Base-by-base conservation (phyloP, 2,113 vertebrate genomes). In the Toxotes jaculatrix region DNA sequence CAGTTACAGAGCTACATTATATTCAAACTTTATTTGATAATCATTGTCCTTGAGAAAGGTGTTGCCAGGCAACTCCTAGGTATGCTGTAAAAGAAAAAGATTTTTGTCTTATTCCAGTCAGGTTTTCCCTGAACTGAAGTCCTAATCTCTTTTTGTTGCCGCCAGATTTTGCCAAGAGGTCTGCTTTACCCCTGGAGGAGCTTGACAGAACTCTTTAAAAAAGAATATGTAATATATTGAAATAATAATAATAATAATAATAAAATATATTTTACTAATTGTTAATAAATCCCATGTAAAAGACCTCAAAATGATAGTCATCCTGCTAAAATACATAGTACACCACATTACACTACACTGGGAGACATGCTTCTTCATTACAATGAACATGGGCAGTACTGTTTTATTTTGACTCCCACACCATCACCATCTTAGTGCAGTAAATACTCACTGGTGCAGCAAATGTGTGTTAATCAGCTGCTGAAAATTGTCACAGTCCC, bases 1-100 rank as follows among this genome's bases (percentile, higher is more conserved):
- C 31, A 13, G 42, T 70, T 49, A 11, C 32, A 62, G 45, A 70
- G 27, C 6, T 27, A 60, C 38, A 67, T 11, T 53, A 56, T n/a
- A n/a, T 72, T 77, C 16, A 57, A 73, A 69, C 27, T 13, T 77
- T 21, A 49, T 75, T 51, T 4, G 64, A 55, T 45, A 40, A 23
- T 31, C 16, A 21, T 60, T 63, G 34, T 87, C 74, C 71, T 84
- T 85, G 70, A 81, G 31, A 16, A 73, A 32, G 53, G 77, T 87
- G 88, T 92, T 88, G 80, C 87, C 71, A 82, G 78, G 87, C 83
- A 85, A 86, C 85, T 75, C 23, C 1, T 11, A 72, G 36, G 14
- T 80, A 31, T 66, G 40, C n/a, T 78, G 10, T 70, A 21, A 74
- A 63, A 62, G 9, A 34, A 63, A 40, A 11, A 2, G 5, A 21